phyloP scores from a whole-genome alignment of 2,888 invertebrate species.

The Ecliptopera silaceata region DNA sequence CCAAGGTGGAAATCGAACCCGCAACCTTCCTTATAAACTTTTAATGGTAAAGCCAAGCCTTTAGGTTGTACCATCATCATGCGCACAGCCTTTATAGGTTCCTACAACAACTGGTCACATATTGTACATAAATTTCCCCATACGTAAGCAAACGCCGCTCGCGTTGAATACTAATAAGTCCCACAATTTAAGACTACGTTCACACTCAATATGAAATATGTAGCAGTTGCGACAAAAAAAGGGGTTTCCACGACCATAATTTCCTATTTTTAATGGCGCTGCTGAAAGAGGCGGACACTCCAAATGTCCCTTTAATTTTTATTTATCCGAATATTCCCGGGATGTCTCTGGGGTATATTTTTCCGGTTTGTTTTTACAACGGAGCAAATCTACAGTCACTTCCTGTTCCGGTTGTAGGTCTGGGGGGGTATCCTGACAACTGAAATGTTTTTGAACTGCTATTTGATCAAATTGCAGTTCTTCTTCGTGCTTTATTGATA shows the following conservation, averaged over 20 bases:
- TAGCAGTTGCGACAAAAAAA: constrained; percentile 30
- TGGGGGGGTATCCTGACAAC: too few species aligned
- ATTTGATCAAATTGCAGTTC: too few species aligned
- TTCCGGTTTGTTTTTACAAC: constrained; percentile 14
- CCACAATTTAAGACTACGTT: constrained; percentile 30
- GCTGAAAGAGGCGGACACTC: constrained; percentile 35
- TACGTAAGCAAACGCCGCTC: constrained; percentile 15
- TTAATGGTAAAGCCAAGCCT: too few species aligned
- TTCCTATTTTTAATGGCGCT: constrained; percentile 36
- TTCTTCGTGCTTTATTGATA: too few species aligned
- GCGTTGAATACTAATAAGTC: constrained; percentile 30
- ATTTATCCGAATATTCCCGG: constrained; percentile 29
- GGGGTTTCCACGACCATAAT: constrained; percentile 35
- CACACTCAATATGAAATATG: constrained; percentile 38
- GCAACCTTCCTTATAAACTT: too few species aligned
- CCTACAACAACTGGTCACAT: constrained; percentile 16
- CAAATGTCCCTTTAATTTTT: constrained; percentile 36
- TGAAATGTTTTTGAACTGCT: too few species aligned
- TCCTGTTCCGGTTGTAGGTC: constrained; percentile 2
- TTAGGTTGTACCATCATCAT: too few species aligned
- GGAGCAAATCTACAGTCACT: neutral
- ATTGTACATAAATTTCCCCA: constrained; percentile 20
- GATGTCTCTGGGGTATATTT: constrained; percentile 12
- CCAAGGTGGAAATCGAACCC: too few species aligned
- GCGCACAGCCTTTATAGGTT: constrained; percentile 1